Evolutionary conservation across 2,113 vertebrate species (phyloP).

Genomic region (Callionymus lyra): DNA sequence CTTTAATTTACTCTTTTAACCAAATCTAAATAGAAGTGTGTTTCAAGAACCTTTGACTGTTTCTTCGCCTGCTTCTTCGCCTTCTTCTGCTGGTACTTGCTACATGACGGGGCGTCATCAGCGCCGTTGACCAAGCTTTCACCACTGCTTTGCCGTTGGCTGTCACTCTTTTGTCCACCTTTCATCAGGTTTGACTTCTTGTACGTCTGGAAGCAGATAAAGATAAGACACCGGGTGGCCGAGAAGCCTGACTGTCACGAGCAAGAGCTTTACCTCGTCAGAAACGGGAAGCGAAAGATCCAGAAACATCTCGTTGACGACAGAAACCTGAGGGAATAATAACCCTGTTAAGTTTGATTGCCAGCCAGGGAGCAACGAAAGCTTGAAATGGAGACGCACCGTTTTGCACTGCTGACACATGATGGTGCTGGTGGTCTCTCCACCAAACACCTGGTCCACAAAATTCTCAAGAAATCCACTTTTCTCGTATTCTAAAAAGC

Average conservation of each 20-base stretch:
- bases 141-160: constrained; percentile 23
- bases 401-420: constrained; percentile 94
- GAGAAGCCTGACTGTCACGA: background rate
- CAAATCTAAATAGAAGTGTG: background rate
- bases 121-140: constrained; percentile 53
- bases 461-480: constrained; percentile 73
- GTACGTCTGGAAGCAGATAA: constrained; percentile 31
- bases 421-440: constrained; percentile 85
- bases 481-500: constrained; percentile 81
- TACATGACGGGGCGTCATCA: constrained; percentile 58
- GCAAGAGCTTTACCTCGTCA: constrained; percentile 75
- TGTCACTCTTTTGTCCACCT: constrained; percentile 60
- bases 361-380: too few relatives aligned
- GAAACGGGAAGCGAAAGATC: constrained; percentile 91
- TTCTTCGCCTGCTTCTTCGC: constrained; percentile 91
- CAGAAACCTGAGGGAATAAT: constrained; percentile 73
- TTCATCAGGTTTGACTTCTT: constrained; percentile 75
- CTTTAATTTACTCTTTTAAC: background rate
- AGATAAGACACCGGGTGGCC: background rate
- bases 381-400: constrained; percentile 47
- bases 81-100: constrained; percentile 93
- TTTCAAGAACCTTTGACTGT: constrained; percentile 78
- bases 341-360: background rate
- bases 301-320: constrained; percentile 90
- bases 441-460: constrained; percentile 90